phyloP scores from a whole-genome alignment of 1,140 invertebrate genomes.

The Neodiprion lecontei region DNA sequence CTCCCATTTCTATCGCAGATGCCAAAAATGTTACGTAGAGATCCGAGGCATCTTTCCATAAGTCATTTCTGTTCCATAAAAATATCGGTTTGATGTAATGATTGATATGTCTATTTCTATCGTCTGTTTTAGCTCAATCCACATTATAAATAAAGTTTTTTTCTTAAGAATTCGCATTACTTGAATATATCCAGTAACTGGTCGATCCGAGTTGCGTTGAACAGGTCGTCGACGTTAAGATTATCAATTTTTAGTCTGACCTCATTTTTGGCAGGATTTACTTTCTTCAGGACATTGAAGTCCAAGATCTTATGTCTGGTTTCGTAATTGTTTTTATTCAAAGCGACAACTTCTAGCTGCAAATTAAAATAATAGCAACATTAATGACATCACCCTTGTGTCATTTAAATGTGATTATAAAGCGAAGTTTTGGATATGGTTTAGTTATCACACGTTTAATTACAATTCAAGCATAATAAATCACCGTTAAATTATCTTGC shows the following conservation, averaged over 20 bases:
- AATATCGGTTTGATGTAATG: neutral
- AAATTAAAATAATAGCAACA: conserved; percentile 36
- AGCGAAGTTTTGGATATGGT: neutral
- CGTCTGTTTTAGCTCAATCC: no score
- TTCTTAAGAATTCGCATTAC: conserved; percentile 24
- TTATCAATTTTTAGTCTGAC: conserved; percentile 90
- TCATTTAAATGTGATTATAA: neutral
- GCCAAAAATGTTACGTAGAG: conserved; percentile 84
- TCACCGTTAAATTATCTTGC: conserved; percentile 49
- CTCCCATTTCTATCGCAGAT: conserved; percentile 83
- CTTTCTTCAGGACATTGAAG: conserved; percentile 71
- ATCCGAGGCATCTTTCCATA: conserved; percentile 68
- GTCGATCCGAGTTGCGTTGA: conserved; percentile 71
- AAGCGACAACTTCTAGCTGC: conserved; percentile 76
- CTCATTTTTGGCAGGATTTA: conserved; percentile 74
- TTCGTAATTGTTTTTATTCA: conserved; percentile 80
- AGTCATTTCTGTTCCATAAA: conserved; percentile 46
- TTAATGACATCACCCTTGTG: neutral
- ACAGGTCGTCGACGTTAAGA: conserved; percentile 83
- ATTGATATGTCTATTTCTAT: no score
- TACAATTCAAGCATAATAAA: neutral
- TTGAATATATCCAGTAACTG: conserved; percentile 78
- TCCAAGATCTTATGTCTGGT: conserved; percentile 71
- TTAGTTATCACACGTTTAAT: neutral
- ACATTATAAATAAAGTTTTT: conserved; percentile 26